Percentiles rank a stretch among this genome's conserved stretches.
phyloP scores from a whole-genome alignment of 1,140 invertebrate genomes.

The Octopus sinensis region DNA sequence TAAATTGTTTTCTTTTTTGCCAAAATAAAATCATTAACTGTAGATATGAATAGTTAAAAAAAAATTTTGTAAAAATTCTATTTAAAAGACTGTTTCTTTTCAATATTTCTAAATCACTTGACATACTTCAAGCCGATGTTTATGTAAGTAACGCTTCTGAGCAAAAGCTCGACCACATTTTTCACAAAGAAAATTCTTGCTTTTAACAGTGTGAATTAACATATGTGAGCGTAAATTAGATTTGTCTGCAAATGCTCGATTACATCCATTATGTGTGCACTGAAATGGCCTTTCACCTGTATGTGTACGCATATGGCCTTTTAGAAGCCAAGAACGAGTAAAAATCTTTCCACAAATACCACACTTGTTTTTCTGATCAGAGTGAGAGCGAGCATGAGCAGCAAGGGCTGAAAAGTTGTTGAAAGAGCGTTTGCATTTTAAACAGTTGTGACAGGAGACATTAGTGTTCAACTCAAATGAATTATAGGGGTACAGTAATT shows the following conservation, averaged over 20 bases:
- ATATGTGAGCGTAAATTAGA: slow-evolving; percentile 97
- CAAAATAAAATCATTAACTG: no score
- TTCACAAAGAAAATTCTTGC: slow-evolving; percentile 84
- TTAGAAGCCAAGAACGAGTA: slow-evolving; percentile 91
- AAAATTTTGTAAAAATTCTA: no score
- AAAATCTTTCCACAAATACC: slow-evolving; percentile 90
- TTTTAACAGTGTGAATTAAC: slow-evolving; percentile 93
- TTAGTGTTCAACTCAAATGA: not conserved
- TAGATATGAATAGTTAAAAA: no score
- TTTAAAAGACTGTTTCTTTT: not conserved
- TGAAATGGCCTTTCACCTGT: slow-evolving; percentile 95
- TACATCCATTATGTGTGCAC: slow-evolving; percentile 87
- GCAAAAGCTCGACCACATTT: slow-evolving; percentile 80
- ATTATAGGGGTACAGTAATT: not conserved
- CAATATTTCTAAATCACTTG: slow-evolving; percentile 17
- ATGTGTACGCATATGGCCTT: slow-evolving; percentile 92
- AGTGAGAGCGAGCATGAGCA: slow-evolving; percentile 28
- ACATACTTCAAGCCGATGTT: slow-evolving; percentile 71
- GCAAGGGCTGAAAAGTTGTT: slow-evolving; percentile 25
- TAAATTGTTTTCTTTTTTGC: no score
- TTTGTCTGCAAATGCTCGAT: slow-evolving; percentile 74
- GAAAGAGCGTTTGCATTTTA: slow-evolving; percentile 29
- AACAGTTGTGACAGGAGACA: slow-evolving; percentile 19
- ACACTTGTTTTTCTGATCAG: slow-evolving; percentile 71
- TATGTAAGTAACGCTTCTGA: slow-evolving; percentile 70